These are phyloP conservation scores for Argyresthia albistria DNA, from an alignment of 2,888 invertebrate species.

Conservation along the genomic window DNA sequence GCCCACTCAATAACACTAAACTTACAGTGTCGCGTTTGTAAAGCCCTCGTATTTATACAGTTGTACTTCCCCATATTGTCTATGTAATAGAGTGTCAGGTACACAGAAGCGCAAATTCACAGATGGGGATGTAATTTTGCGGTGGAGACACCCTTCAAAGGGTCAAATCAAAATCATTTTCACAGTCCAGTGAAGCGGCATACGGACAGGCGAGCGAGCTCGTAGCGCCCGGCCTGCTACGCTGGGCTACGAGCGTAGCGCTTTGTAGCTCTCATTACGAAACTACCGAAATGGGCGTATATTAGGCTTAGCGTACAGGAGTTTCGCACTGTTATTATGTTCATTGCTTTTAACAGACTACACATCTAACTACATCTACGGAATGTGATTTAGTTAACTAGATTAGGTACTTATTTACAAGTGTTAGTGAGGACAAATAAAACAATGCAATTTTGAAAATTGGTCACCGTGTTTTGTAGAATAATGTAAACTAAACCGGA, in stretches of 20 bases:
- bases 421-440: too few species aligned
- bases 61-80: conserved; percentile 7
- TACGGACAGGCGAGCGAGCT: conserved; percentile 27
- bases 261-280: background rate
- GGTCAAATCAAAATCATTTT: conserved; percentile 72
- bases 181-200: conserved; percentile 62
- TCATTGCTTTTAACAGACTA: background rate
- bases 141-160: conserved; percentile 63
- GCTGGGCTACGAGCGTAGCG: background rate
- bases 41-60: background rate
- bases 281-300: background rate
- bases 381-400: too few species aligned
- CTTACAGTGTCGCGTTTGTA: background rate
- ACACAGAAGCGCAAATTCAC: conserved; percentile 33
- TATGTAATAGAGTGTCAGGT: conserved; percentile 33
- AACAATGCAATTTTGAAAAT: too few species aligned
- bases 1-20: too few species aligned
- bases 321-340: too few species aligned
- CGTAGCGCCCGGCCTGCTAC: conserved; percentile 7
- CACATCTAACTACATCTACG: background rate
- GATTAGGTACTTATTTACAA: too few species aligned
- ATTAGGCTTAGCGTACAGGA: background rate
- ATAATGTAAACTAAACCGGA: too few species aligned
- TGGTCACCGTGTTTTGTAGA: too few species aligned
- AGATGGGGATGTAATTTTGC: conserved; percentile 69